Evolutionary conservation across 1,140 invertebrate genomes (phyloP), one percentile per base, ranked within the genome.

Genomic region (Rhopalosiphum padi): DNA sequence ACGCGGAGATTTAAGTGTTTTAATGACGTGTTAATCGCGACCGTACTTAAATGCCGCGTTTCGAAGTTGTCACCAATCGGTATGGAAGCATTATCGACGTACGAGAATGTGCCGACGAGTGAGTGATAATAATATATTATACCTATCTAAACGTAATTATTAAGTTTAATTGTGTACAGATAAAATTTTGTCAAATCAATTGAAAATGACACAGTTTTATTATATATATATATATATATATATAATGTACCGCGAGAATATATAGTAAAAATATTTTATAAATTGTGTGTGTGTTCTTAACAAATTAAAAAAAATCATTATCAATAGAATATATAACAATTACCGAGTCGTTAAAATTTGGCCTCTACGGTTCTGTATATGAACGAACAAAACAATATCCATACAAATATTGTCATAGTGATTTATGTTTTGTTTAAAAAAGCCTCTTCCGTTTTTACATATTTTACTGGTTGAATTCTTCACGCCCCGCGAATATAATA

Each of bases 71-170:
- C 87, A 90, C 89, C 87, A 94, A 94, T n/a, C 93, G 93, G 37
- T 94, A 94, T 94, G 93, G 93, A 53, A 94, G 93, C 68, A 94
- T 94, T 90, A 94, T 94, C 88, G 93, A 94, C 68, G 89, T 94
- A 30, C 93, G 93, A 83, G 87, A 89, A 89, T 90, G 87, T 46
- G 89, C 55, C 35, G 68, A 90, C 43, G 89, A 89, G 93, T 94
- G 89, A 94, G 93, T 83, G 37, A 48, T 30, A 87, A 46, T 86
- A 41, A 83, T 86, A 25, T 43, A 85, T 43, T 41, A 43, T 25
- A 85, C 41, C 41, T 85, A 85, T 85, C 7, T 60, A 60, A 37
- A 37, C 2, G 35, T 37, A 23, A 22, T 37, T n/a, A 9, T 37
- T n/a, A n/a, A 77, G n/a, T 77, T 18, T n/a, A 77, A 77, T 77